phyloP scores from a whole-genome alignment of 2,113 vertebrate species.

The Chaenocephalus aceratus region DNA sequence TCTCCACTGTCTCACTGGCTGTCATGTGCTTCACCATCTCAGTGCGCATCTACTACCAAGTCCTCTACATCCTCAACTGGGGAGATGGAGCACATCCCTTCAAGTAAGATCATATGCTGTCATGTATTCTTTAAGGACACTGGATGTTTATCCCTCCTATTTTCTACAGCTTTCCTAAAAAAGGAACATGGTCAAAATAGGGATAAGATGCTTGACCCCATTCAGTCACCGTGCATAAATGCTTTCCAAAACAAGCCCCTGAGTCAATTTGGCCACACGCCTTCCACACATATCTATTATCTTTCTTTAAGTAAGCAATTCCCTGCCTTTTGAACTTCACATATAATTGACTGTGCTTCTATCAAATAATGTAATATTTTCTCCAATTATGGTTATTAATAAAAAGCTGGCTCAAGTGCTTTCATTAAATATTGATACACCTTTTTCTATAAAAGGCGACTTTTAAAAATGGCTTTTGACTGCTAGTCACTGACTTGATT shows the following conservation, averaged over 20 bases:
- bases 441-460: not conserved
- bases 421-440: not conserved
- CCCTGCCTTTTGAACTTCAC: not conserved
- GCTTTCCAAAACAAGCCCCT: not conserved
- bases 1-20: conserved; percentile 86
- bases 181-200: not conserved
- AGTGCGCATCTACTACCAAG: conserved; percentile 88
- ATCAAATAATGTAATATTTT: not conserved
- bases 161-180: not conserved
- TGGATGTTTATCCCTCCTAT: not conserved
- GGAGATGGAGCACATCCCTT: conserved; percentile 87
- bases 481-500: not conserved
- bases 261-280: conserved; percentile 7
- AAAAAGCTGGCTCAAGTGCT: not conserved
- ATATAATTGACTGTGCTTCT: not conserved
- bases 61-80: conserved; percentile 84
- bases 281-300: not conserved
- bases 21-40: conserved; percentile 88
- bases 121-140: not conserved
- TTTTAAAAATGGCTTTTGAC: not conserved
- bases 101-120: conserved; percentile 83
- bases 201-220: not conserved
- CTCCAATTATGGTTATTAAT: not conserved
- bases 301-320: not conserved
- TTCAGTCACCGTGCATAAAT: conserved; percentile 1